Evolutionary conservation across 1,140 invertebrate species (phyloP).

Genomic region (Lanistes nyassanus): DNA sequence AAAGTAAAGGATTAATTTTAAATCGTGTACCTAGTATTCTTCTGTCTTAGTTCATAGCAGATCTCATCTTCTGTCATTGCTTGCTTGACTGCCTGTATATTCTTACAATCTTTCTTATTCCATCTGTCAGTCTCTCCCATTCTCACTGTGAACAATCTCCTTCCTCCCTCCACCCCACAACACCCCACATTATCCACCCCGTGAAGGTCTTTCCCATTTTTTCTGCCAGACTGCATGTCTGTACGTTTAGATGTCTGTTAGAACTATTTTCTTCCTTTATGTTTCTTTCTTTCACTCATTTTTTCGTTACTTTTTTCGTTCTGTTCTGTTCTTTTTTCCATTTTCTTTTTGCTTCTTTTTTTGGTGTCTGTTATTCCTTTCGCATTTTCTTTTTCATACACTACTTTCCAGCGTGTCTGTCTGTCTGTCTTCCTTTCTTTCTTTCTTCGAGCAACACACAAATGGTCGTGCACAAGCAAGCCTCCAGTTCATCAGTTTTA

Average conservation of each 20-base stretch:
- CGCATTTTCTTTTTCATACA: not conserved
- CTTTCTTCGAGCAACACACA: not conserved
- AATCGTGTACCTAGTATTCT: too few species aligned
- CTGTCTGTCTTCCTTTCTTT: not conserved
- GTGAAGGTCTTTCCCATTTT: not conserved
- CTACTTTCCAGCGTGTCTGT: not conserved
- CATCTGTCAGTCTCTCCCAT: not conserved
- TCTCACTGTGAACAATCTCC: not conserved
- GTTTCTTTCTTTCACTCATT: not conserved
- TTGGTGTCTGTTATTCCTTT: not conserved
- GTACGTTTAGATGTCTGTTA: not conserved
- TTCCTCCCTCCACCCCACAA: not conserved
- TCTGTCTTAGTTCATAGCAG: too few species aligned
- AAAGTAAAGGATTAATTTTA: too few species aligned
- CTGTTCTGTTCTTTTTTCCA: not conserved
- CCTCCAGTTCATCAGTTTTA: too few species aligned
- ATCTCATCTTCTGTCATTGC: too few species aligned
- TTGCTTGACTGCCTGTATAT: too few species aligned
- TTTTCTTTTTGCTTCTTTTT: constrained; percentile 13
- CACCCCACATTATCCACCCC: not conserved
- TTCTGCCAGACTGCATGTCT: not conserved
- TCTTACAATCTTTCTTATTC: not conserved
- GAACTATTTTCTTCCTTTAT: not conserved
- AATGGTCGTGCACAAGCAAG: too few species aligned
- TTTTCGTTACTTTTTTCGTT: not conserved